Evolutionary conservation across 2,797 vertebrate genomes (phyloP).

Genomic region (Syngnathus rostellatus): DNA sequence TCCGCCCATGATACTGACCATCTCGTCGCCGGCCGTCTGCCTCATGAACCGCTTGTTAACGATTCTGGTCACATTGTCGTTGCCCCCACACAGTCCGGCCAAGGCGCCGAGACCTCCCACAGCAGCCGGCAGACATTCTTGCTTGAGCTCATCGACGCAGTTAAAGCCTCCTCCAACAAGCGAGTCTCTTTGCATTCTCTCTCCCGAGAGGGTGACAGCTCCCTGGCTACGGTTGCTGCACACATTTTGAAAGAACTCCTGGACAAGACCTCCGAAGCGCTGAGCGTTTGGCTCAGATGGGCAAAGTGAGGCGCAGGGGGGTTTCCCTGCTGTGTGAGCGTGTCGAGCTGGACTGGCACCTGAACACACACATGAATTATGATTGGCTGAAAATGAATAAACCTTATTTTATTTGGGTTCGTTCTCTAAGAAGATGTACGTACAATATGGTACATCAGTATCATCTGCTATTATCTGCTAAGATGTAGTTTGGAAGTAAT

Average conservation of each 20-base stretch:
- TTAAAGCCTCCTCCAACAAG: constrained; percentile 6
- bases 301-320: constrained; percentile 36
- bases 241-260: constrained; percentile 88
- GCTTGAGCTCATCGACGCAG: constrained; percentile 69
- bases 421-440: too few relatives aligned
- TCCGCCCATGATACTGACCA: constrained; percentile 53
- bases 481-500: neutral
- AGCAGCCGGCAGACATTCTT: constrained; percentile 49
- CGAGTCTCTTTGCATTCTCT: constrained; percentile 49
- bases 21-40: constrained; percentile 75
- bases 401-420: neutral
- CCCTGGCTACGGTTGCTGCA: constrained; percentile 73
- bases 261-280: constrained; percentile 80
- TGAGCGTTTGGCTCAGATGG: constrained; percentile 68
- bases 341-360: constrained; percentile 58
- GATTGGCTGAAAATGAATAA: neutral
- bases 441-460: too few relatives aligned
- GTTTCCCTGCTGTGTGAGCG: constrained; percentile 60
- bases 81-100: constrained; percentile 53
- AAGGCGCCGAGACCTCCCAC: constrained; percentile 27
- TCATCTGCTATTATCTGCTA: neutral
- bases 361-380: constrained; percentile 12
- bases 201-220: constrained; percentile 51
- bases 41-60: constrained; percentile 88
- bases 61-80: constrained; percentile 77